These are phyloP conservation scores for Psylliodes chrysocephalus DNA, from an alignment of 2,888 invertebrate genomes.

Conservation along the genomic window DNA sequence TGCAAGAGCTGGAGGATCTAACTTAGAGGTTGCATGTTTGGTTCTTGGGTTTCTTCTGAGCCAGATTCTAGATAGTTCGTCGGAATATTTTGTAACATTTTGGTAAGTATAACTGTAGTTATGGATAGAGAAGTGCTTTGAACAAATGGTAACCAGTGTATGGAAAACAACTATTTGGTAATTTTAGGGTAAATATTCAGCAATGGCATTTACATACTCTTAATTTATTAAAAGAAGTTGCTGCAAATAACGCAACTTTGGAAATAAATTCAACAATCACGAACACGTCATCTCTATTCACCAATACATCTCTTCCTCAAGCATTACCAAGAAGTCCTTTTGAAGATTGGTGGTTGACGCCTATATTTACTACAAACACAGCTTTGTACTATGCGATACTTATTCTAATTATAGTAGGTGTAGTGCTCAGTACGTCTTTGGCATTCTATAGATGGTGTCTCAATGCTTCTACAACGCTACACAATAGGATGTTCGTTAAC, in stretches of 20 bases:
- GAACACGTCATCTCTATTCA: neutral
- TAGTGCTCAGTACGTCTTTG: slow-evolving; percentile 64
- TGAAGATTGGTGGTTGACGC: slow-evolving; percentile 13
- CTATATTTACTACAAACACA: slow-evolving; percentile 16
- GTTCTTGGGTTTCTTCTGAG: slow-evolving; percentile 62
- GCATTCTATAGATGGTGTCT: slow-evolving; percentile 68
- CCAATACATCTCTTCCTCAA: neutral
- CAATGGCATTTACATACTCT: neutral
- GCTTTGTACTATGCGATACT: slow-evolving; percentile 27
- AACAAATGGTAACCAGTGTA: neutral
- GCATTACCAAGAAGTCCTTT: neutral
- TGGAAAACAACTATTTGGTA: neutral
- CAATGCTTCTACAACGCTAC: slow-evolving; percentile 68
- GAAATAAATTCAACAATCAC: neutral
- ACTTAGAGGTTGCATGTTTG: slow-evolving; percentile 59
- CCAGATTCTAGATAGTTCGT: slow-evolving; percentile 71
- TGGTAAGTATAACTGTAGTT: too few relatives aligned
- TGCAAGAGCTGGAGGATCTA: slow-evolving; percentile 77
- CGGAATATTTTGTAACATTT: slow-evolving; percentile 82
- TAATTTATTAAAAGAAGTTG: neutral
- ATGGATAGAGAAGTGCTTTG: too few relatives aligned
- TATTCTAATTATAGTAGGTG: slow-evolving; percentile 4
- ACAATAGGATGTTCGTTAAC: slow-evolving; percentile 67
- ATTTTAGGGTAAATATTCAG: slow-evolving; percentile 19
- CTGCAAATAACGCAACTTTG: neutral